Conservation (phyloP, 2,113 vertebrate species). For the Catharus fuscescens region DNA sequence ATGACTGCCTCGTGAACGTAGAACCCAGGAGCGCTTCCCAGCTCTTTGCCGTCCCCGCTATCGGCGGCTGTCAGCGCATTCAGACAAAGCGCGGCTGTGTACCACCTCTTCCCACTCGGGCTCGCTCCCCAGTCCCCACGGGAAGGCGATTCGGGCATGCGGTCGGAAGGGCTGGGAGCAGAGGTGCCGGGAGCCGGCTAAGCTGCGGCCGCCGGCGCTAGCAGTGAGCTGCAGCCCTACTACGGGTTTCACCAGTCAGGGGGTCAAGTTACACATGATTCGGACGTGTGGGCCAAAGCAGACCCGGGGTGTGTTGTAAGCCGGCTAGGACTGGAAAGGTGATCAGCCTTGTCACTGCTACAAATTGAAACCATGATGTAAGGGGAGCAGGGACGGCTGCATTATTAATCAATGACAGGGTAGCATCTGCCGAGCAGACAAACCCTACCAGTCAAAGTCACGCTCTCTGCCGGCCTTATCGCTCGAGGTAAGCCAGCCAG, state of each 20-base stretch:
- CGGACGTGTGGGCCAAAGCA: neutral
- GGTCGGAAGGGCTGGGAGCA: neutral
- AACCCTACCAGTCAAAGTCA: neutral
- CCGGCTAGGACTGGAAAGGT: neutral
- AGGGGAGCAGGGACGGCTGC: neutral
- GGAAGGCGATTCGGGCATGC: neutral
- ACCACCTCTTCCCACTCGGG: neutral
- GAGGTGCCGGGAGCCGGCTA: neutral
- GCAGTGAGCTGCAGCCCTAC: neutral
- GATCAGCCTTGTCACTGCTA: conserved; percentile 11
- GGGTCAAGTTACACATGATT: neutral
- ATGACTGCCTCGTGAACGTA: rapidly evolving
- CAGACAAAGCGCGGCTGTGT: rapidly evolving
- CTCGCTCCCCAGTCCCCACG: rapidly evolving
- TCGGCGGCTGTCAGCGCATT: rapidly evolving
- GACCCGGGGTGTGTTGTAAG: neutral
- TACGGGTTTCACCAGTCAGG: neutral
- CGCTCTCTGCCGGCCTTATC: neutral
- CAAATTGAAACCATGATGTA: conserved; percentile 40
- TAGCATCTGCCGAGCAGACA: neutral
- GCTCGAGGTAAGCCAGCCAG: neutral
- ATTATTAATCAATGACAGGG: neutral
- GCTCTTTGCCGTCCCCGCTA: rapidly evolving
- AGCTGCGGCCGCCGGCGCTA: neutral
- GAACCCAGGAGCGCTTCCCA: neutral